phyloP scores from a whole-genome alignment of 2,113 vertebrate genomes.

The Capreolus pygargus region DNA sequence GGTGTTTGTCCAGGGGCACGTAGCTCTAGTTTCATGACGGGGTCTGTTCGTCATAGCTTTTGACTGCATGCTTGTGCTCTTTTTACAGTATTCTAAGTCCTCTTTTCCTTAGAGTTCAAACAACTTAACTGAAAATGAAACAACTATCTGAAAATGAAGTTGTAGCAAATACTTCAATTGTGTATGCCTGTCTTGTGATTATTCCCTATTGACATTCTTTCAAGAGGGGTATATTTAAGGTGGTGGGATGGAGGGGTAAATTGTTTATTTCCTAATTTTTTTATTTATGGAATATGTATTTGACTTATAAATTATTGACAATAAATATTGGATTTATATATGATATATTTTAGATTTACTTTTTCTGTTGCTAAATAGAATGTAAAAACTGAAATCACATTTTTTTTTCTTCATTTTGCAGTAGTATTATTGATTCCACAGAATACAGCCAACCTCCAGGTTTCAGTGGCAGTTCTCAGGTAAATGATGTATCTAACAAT shows the following conservation, averaged over 20 bases:
- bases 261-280: background rate
- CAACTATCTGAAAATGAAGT: background rate
- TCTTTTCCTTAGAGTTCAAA: background rate
- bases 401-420: slow-evolving; percentile 82
- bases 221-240: background rate
- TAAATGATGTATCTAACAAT: slow-evolving; percentile 69
- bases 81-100: background rate
- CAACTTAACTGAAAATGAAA: background rate
- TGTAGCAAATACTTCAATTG: background rate
- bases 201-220: background rate
- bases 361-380: slow-evolving; percentile 59
- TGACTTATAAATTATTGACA: background rate
- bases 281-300: background rate
- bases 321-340: background rate
- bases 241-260: background rate
- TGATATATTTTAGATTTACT: slow-evolving; percentile 31
- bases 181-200: background rate
- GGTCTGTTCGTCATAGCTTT: background rate
- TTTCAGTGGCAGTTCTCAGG: slow-evolving; percentile 93
- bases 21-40: background rate
- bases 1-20: background rate
- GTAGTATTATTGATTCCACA: slow-evolving; percentile 94
- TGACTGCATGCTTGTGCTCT: background rate
- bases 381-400: slow-evolving; percentile 63
- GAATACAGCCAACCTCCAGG: slow-evolving; percentile 95